phyloP scores from a whole-genome alignment of 2,113 vertebrate genomes.

The Brienomyrus brachyistius region DNA sequence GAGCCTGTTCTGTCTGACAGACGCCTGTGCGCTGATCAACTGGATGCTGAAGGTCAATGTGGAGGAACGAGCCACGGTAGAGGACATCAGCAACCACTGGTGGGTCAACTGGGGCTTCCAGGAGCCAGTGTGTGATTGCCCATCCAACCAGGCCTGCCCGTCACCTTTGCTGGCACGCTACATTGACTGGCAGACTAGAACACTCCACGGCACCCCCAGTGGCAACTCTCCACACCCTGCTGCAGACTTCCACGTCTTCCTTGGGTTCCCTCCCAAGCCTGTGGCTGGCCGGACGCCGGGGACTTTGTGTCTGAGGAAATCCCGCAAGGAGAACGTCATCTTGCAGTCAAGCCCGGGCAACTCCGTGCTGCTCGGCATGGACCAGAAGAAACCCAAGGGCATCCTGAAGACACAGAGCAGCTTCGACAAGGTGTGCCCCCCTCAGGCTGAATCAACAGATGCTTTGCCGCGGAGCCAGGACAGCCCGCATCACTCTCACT shows the following conservation, averaged over 20 bases:
- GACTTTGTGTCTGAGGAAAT: constrained; percentile 58
- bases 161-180: constrained; percentile 61
- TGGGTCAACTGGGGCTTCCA: constrained; percentile 70
- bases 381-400: constrained; percentile 60
- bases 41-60: constrained; percentile 61
- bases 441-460: constrained; percentile 29
- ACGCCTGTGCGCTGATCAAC: constrained; percentile 63
- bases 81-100: constrained; percentile 69
- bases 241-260: constrained; percentile 41
- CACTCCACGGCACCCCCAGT: constrained; percentile 24
- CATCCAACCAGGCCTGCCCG: constrained; percentile 52
- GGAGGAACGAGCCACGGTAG: constrained; percentile 62
- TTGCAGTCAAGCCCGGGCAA: constrained; percentile 40
- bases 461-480: constrained; percentile 28
- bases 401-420: constrained; percentile 65
- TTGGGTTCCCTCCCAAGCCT: constrained; percentile 41
- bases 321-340: constrained; percentile 64
- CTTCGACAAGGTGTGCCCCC: constrained; percentile 55
- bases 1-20: constrained; percentile 34
- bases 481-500: constrained; percentile 22
- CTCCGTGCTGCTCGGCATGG: neutral
- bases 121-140: constrained; percentile 59
- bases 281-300: constrained; percentile 34
- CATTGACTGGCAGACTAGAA: constrained; percentile 63
- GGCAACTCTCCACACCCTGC: constrained; percentile 20